Evolutionary conservation across 2,797 vertebrate genomes (phyloP).

Genomic region (Pseudotriccus pelzelni): DNA sequence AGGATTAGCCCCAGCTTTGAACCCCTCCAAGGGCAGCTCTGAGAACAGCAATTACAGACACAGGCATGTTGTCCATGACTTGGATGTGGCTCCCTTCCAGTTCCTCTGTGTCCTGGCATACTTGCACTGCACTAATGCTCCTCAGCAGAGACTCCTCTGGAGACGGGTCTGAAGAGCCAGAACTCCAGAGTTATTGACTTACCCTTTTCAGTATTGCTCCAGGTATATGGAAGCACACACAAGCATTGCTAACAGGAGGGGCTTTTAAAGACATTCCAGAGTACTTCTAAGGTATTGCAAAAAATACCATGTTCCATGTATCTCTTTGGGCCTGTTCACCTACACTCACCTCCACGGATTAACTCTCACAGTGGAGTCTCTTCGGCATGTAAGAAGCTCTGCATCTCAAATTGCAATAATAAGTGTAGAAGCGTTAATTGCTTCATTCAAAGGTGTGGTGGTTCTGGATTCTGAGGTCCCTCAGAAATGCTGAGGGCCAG

Average conservation of each 20-base stretch:
- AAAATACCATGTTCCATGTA: fast-evolving
- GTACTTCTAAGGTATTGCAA: no score
- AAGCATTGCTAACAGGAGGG: neutral
- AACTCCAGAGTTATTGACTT: neutral
- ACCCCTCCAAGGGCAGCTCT: neutral
- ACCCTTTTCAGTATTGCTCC: neutral
- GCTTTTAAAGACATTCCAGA: neutral
- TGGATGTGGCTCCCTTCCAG: slow-evolving; percentile 4
- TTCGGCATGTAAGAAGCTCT: neutral
- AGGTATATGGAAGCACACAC: neutral
- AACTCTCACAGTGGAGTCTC: neutral
- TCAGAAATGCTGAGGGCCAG: neutral
- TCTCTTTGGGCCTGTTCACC: neutral
- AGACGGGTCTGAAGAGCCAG: neutral
- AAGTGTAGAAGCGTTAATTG: neutral
- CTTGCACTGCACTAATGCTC: neutral
- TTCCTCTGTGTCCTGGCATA: neutral
- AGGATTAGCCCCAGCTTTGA: slow-evolving; percentile 23
- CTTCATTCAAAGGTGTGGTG: neutral
- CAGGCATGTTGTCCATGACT: neutral
- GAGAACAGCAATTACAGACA: slow-evolving; percentile 20
- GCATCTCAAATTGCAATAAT: neutral
- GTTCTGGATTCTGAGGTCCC: neutral
- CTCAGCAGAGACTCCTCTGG: neutral
- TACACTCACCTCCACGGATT: neutral